These are phyloP conservation scores for Tachypleus tridentatus DNA, from an alignment of 1,140 invertebrate genomes.

Conservation along the genomic window DNA sequence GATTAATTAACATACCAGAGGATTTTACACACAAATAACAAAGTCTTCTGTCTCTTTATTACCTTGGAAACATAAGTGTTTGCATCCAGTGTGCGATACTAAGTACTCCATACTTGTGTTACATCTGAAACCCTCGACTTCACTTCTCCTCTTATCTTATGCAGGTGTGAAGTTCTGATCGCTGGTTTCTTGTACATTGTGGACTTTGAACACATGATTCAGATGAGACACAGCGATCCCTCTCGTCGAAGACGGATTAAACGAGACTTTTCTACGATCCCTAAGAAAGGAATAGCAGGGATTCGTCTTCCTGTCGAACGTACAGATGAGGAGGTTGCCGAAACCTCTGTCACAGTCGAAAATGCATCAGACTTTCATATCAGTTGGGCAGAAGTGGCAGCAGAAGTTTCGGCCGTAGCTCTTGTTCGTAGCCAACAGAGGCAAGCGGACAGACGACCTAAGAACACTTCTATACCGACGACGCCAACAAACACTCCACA, in stretches of 20 bases:
- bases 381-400: neutral
- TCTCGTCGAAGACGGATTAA: conserved; percentile 67
- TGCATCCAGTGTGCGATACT: too few species aligned
- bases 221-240: conserved; percentile 69
- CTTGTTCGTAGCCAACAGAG: too few species aligned
- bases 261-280: conserved; percentile 57
- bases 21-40: too few species aligned
- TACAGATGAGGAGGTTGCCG: neutral
- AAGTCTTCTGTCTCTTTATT: too few species aligned
- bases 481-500: neutral
- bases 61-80: too few species aligned
- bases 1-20: too few species aligned
- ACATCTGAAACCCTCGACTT: too few species aligned
- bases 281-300: conserved; percentile 74
- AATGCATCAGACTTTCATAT: neutral
- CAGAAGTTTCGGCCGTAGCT: too few species aligned
- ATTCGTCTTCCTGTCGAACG: conserved; percentile 35
- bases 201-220: conserved; percentile 80
- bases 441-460: neutral
- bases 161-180: conserved; percentile 64
- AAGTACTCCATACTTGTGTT: too few species aligned
- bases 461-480: neutral
- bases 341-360: neutral
- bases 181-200: conserved; percentile 85
- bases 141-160: too few species aligned